phyloP scores from a whole-genome alignment of 2,797 vertebrate species.

The Cynodonichthys magdalenae region DNA sequence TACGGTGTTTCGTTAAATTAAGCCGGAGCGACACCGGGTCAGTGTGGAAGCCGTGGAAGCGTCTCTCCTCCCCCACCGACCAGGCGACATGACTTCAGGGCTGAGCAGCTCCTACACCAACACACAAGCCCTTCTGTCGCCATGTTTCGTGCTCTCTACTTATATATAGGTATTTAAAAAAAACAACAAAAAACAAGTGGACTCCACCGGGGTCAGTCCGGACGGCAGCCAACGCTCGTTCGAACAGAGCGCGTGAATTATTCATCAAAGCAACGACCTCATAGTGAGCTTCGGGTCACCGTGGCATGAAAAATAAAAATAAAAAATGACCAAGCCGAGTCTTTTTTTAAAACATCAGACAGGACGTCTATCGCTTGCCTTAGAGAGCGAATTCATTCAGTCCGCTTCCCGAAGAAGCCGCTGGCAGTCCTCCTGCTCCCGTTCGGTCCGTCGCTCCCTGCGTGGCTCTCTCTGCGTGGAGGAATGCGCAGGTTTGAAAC shows the following conservation, averaged over 20 bases:
- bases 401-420: constrained; percentile 52
- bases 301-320: constrained; percentile 1
- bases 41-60: constrained; percentile 47
- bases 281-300: constrained; percentile 21
- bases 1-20: constrained; percentile 40
- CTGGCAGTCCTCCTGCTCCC: constrained; percentile 39
- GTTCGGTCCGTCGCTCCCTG: constrained; percentile 5
- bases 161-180: background rate
- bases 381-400: constrained; percentile 22
- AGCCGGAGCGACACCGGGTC: constrained; percentile 52
- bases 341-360: background rate
- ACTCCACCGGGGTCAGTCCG: constrained; percentile 54
- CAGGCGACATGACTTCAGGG: constrained; percentile 77
- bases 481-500: constrained; percentile 65
- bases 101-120: constrained; percentile 37
- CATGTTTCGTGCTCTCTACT: background rate
- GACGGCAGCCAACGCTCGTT: constrained; percentile 52
- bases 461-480: constrained; percentile 53
- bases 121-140: background rate
- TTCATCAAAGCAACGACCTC: constrained; percentile 69
- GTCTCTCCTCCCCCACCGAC: constrained; percentile 73
- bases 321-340: constrained; percentile 10
- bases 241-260: constrained; percentile 63
- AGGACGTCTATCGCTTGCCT: background rate
- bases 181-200: constrained; percentile 2